These are phyloP conservation scores for Lysandra coridon DNA, from an alignment of 2,888 invertebrate species.

Conservation along the genomic window DNA sequence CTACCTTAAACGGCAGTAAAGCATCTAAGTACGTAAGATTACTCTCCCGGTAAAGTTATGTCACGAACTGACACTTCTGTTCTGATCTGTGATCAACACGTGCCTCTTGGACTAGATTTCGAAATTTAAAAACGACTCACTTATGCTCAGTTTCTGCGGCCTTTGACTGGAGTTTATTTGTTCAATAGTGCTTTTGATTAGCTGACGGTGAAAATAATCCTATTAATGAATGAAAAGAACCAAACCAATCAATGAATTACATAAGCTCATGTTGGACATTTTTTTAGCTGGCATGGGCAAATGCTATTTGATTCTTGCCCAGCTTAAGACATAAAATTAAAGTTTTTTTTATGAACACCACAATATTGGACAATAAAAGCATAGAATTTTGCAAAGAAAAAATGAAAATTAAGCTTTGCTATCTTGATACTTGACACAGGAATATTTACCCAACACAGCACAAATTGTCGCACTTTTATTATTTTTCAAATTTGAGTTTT, in stretches of 20 bases:
- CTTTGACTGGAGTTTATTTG: neutral
- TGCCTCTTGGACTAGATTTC: conserved; percentile 47
- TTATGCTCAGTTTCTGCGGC: neutral
- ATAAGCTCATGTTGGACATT: too few relatives aligned
- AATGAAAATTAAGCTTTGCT: neutral
- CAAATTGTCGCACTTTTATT: too few relatives aligned
- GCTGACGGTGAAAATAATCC: neutral
- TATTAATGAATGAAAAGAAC: too few relatives aligned
- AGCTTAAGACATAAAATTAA: too few relatives aligned
- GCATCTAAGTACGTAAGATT: conserved; percentile 78
- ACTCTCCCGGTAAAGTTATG: conserved; percentile 64
- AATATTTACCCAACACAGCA: too few relatives aligned
- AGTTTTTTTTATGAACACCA: too few relatives aligned
- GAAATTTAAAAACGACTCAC: neutral
- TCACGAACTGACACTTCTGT: conserved; percentile 78
- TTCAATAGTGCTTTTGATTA: neutral
- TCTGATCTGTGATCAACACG: conserved; percentile 52
- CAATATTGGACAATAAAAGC: neutral
- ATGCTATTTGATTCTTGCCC: too few relatives aligned
- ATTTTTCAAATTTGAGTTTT: too few relatives aligned
- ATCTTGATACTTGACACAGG: neutral
- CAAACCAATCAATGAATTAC: too few relatives aligned
- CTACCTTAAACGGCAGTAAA: conserved; percentile 78
- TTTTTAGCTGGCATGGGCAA: too few relatives aligned
- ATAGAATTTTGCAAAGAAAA: neutral